Evolutionary conservation across 2,888 invertebrate genomes (phyloP), one percentile per base, ranked within the genome.

Genomic region (Augiades crinisus): DNA sequence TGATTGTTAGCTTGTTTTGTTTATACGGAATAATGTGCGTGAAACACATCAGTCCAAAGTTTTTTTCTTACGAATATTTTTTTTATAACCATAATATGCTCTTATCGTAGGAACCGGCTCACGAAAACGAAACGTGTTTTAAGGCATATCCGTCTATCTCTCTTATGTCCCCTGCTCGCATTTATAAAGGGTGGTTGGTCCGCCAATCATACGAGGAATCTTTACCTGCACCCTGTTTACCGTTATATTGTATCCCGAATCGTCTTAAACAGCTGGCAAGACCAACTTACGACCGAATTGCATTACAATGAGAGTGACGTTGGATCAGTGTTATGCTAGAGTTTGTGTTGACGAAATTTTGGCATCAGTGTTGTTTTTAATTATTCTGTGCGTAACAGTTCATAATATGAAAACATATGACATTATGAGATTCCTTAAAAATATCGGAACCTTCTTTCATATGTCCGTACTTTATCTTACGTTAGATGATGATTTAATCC

Each of bases 141-240:
- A n/a, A n/a, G 2, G 1, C 7, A 33, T 44, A 10, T 33, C n/a
- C 16, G n/a, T 24, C 34, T 27, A 5, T 49, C 41, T 49, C 49
- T 43, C 19, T 43, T 43, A 19, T 10, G 24, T 27, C 19, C 6
- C 7, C 1, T 5, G 8, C 8, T 27, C 27, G 1, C n/a, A 10
- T 27, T 10, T 24, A 37, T 30, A 33, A 34, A 52, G 44, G 54
- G 58, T 52, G 44, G 41, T 50, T 49, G 36, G 44, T 41, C 50
- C 46, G 56, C 67, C 69, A 68, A 69, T 70, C 57, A 57, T 58
- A 56, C 56, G 54, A 46, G 57, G 65, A 69, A 53, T 47, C 59
- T 12, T 75, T 83, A 82, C 82, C 84, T 83, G 83, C 70, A 58
- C 68, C 71, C 74, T 57, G 49, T 53, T 47, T 53, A 47, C 51